Evolutionary conservation across 1,140 invertebrate genomes (phyloP).

Genomic region (Battus philenor): DNA sequence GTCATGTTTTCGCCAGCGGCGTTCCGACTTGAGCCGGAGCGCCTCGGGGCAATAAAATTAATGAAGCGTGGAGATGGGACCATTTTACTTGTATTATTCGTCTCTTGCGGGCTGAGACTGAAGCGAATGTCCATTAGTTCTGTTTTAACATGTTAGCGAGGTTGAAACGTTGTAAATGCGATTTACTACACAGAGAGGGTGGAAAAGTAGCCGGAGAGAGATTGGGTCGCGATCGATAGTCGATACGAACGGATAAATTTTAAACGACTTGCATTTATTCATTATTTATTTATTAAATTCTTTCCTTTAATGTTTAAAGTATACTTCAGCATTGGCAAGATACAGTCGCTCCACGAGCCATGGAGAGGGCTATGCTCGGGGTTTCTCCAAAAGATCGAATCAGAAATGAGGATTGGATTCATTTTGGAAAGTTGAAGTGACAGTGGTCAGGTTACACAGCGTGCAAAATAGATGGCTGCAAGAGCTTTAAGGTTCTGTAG

Average conservation of each 20-base stretch:
- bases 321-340: no score
- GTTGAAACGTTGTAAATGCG: constrained; percentile 75
- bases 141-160: constrained; percentile 76
- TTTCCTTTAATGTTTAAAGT: no score
- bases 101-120: constrained; percentile 73
- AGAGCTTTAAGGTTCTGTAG: no score
- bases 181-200: constrained; percentile 72
- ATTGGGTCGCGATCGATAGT: constrained; percentile 59
- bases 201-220: constrained; percentile 66
- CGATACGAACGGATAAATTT: constrained; percentile 37
- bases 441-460: no score
- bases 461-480: no score
- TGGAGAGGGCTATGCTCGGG: no score
- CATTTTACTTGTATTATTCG: constrained; percentile 76
- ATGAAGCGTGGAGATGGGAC: constrained; percentile 75
- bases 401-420: no score
- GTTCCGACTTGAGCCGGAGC: constrained; percentile 54
- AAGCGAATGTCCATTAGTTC: constrained; percentile 76
- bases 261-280: constrained; percentile 15
- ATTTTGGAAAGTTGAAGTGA: no score
- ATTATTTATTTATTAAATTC: constrained; percentile 14
- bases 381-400: no score
- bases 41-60: constrained; percentile 74
- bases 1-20: constrained; percentile 63
- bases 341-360: no score